Evolutionary conservation across 2,888 invertebrate genomes (phyloP), one percentile per base, ranked within the genome.

Genomic region (Melanophora roralis): DNA sequence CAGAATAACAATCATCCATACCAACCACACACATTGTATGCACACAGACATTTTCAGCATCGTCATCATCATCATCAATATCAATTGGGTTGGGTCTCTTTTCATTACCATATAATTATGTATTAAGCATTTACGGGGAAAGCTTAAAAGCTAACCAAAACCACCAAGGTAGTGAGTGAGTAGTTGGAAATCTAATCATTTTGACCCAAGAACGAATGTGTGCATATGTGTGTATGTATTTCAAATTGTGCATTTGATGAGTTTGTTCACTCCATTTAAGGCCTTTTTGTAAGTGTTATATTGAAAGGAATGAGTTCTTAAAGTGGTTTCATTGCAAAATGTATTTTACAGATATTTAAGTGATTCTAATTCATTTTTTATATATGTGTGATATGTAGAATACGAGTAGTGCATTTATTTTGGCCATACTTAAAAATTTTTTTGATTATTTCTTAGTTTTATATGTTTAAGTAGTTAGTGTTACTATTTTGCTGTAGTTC

Each of bases 1-100:
- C 36, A 51, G 40, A 53, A 67, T 67, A 67, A 55, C 45, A 72
- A 64, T 27, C 78, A 78, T 55, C 73, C 47, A 27, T 6, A 27
- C 27, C n/a, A n/a, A 68, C 73, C 38, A 55, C 53, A 16, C 16
- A 8, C 14, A 38, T 16, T 11, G 5, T 11, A 38, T n/a, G n/a
- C n/a, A n/a, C n/a, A n/a, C n/a, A n/a, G n/a, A n/a, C n/a, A 27
- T 49, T 9, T 16, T 47, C 73, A 21, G 27, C 3, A 38, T 12
- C 21, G 14, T 55, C 21, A 55, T 55, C 38, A 47, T 62, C 14
- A 47, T 57, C 19, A 74, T 59, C 14, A 49, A 4, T 36, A 34
- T 45, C 34, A 47, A 57, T 65, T 45, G 32, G 2, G 7, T 65
- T 65, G 27, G 27, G 27, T 59, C 45, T 47, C 32, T 64, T 40